These are phyloP conservation scores for Mastacembelus armatus DNA, from an alignment of 2,797 vertebrate genomes.

Conservation along the genomic window DNA sequence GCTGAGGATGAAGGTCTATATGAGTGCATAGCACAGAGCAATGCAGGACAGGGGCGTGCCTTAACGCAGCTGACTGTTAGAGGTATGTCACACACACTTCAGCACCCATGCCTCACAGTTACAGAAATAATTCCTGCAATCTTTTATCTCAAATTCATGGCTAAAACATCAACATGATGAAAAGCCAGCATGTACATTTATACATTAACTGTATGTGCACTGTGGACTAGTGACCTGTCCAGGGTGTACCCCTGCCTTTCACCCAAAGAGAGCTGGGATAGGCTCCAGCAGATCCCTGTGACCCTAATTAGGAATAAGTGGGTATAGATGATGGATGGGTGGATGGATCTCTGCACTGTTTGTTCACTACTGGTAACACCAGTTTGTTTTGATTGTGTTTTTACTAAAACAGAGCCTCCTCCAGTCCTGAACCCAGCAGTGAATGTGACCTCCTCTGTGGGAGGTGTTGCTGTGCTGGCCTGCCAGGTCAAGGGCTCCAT, in stretches of 20 bases:
- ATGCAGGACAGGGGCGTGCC: constrained; percentile 84
- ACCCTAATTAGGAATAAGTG: too few species aligned
- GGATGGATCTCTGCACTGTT: constrained; percentile 41
- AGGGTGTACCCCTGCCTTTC: too few species aligned
- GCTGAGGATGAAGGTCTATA: constrained; percentile 88
- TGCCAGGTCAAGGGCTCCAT: constrained; percentile 84
- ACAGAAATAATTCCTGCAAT: constrained; percentile 43
- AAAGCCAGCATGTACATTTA: constrained; percentile 61
- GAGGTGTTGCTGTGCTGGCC: constrained; percentile 84
- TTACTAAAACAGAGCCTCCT: constrained; percentile 85
- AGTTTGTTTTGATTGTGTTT: constrained; percentile 43
- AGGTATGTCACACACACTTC: constrained; percentile 80
- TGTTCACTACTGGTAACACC: constrained; percentile 38
- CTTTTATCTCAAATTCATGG: constrained; percentile 27
- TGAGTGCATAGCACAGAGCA: constrained; percentile 88
- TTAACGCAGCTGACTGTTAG: constrained; percentile 84
- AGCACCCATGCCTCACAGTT: constrained; percentile 23
- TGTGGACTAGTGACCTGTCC: too few species aligned
- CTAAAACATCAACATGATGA: constrained; percentile 40
- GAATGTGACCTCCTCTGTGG: constrained; percentile 86
- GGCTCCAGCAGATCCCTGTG: too few species aligned
- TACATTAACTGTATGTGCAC: constrained; percentile 61
- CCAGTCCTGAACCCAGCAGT: constrained; percentile 78
- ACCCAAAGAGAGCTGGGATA: too few species aligned
- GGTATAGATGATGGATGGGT: too few species aligned